Conservation (phyloP, 1,140 invertebrate genomes). For the Muscidifurax raptorellus region DNA sequence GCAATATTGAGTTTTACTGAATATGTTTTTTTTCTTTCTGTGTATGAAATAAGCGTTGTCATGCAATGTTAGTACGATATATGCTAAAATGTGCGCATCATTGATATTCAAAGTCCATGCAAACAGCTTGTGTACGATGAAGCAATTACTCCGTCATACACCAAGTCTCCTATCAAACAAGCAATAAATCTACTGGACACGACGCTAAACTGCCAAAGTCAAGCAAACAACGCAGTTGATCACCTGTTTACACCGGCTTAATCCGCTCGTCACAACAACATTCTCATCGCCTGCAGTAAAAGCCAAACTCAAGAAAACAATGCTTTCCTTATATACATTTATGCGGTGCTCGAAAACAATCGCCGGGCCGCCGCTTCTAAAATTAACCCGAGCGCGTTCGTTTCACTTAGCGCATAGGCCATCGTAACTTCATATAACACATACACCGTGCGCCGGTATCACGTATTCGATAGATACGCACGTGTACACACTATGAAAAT, state of each 20-base stretch:
- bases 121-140: too few relatives aligned
- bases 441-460: background rate
- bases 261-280: too few relatives aligned
- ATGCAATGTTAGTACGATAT: too few relatives aligned
- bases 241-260: too few relatives aligned
- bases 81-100: too few relatives aligned
- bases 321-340: too few relatives aligned
- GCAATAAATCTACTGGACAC: background rate
- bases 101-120: too few relatives aligned
- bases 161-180: background rate
- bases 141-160: background rate
- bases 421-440: background rate
- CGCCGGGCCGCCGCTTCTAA: background rate
- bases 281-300: background rate
- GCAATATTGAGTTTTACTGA: too few relatives aligned
- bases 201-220: background rate
- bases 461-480: background rate
- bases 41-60: too few relatives aligned
- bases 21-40: too few relatives aligned
- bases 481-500: background rate
- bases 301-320: background rate
- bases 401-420: background rate
- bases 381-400: constrained; percentile 15
- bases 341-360: background rate
- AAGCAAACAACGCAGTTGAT: background rate